A percentile compares a stretch with the other conserved stretches of the same genome.
Conservation (phyloP, 2,113 vertebrate species). For the Salvelinus sp. region DNA sequence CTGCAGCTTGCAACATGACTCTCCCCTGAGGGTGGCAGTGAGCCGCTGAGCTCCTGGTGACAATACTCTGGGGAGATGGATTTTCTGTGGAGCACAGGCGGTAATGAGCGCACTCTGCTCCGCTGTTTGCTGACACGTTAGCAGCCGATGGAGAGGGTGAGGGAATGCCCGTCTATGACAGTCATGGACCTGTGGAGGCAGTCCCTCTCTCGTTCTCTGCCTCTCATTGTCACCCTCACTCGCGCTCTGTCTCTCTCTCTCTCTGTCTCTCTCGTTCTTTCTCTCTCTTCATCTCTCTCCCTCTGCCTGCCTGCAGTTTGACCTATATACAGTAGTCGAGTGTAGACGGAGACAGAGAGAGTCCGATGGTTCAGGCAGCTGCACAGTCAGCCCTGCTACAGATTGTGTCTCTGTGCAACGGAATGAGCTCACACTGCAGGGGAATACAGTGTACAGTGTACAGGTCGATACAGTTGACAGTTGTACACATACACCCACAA, state of each 20-base stretch:
- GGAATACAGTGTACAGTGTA: no score
- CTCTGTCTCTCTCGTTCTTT: background rate
- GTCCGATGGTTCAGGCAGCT: constrained; percentile 44
- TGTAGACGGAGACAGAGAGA: background rate
- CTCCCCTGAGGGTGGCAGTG: constrained; percentile 4
- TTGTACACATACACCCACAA: no score
- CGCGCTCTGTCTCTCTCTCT: constrained; percentile 10
- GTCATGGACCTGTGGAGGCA: constrained; percentile 2
- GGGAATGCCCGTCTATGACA: background rate
- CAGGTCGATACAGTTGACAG: no score
- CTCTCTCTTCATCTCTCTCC: background rate
- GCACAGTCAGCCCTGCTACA: background rate
- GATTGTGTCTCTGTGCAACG: background rate
- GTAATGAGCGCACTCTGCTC: constrained; percentile 34
- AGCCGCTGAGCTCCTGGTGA: constrained; percentile 1
- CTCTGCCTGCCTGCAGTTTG: constrained; percentile 24
- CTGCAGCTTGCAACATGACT: background rate
- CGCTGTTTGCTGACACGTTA: constrained; percentile 13
- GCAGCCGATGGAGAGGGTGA: background rate
- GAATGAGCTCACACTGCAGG: constrained; percentile 19
- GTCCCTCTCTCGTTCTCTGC: background rate
- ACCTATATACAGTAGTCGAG: constrained; percentile 42
- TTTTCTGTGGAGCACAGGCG: constrained; percentile 1
- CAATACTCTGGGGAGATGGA: constrained; percentile 6
- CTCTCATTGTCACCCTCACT: background rate